Base-by-base conservation (phyloP, 2,797 vertebrate species). In the Pristis pectinata region DNA sequence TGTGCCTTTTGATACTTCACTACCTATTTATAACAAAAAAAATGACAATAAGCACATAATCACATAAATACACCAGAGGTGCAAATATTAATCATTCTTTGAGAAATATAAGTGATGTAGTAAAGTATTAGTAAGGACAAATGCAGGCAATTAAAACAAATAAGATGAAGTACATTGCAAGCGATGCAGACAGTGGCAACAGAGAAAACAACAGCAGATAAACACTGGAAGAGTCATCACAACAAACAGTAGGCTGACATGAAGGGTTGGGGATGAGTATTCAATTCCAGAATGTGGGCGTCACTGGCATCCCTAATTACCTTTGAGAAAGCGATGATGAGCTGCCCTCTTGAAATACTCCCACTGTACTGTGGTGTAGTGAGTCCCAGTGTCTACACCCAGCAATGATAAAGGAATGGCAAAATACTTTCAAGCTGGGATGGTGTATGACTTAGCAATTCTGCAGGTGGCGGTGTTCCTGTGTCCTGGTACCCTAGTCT, bases 1-100 rank as follows among this genome's bases (percentile, higher is more conserved):
- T 94, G 41, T 74, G 67, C 92, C 70, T 76, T 76, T 93, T 72
- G 92, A 44, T 93, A 93, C 27, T 93, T 93, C 64, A 49, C 67
- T 49, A 64, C 64, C 67, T 93, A 83, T 83, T 83, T 83, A 70
- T 44, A 94, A 76, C 70, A 76, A 53, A 94, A 93, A 27, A 74
- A 94, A 93, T 93, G 67, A 74, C 22, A 76, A 94, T 76, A 56
- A 74, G 30, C 70, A 76, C 44, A 76, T 76, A 76, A 94, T 94
- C 44, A 76, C 70, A 94, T 74, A 76, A 94, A 76, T 76, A 76
- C 27, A 56, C 92, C n/a, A 74, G 70, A 94, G 27, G 15, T 74
- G 30, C 92, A 94, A 94, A 44, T 53, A 53, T 74, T 49, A 72
- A 53, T 72, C 49, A 94, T 76, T 53, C 67, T 94, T 94, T 94